Conservation (phyloP, 2,797 vertebrate species). For the Hozukius guyotensis region DNA sequence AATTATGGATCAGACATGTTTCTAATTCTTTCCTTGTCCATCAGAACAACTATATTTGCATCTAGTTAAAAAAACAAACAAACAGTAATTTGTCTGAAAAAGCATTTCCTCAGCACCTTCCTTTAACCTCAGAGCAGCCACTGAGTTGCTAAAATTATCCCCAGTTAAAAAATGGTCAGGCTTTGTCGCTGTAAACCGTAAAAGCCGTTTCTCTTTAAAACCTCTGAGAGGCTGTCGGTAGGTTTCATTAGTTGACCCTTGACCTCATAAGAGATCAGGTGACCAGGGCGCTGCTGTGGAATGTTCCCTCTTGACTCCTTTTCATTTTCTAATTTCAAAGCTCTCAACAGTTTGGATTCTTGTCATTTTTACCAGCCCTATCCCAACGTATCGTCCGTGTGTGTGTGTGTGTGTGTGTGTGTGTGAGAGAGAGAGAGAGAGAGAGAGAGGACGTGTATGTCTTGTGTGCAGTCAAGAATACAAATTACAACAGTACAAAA, state of each 20-base stretch:
- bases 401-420: slow-evolving; percentile 4
- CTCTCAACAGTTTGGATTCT: slow-evolving; percentile 46
- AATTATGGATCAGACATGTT: not conserved
- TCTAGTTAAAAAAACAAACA: not conserved
- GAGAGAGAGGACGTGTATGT: not conserved
- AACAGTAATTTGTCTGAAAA: not conserved
- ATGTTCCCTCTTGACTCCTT: slow-evolving; percentile 73
- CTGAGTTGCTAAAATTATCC: slow-evolving; percentile 22
- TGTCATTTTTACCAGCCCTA: slow-evolving; percentile 35
- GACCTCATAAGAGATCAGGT: slow-evolving; percentile 76
- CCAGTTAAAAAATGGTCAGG: slow-evolving; percentile 10
- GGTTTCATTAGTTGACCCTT: slow-evolving; percentile 75
- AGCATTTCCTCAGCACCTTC: not conserved
- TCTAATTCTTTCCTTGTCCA: not conserved
- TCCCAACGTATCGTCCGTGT: not conserved
- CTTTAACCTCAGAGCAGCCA: not conserved
- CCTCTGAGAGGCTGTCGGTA: slow-evolving; percentile 36
- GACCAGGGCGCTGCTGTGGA: slow-evolving; percentile 72
- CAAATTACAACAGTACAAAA: not conserved
- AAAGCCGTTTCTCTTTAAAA: slow-evolving; percentile 45
- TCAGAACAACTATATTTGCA: not conserved
- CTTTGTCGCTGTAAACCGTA: slow-evolving; percentile 34
- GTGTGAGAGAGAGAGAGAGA: too few species aligned
- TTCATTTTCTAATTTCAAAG: slow-evolving; percentile 74
- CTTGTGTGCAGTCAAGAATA: not conserved